Evolutionary conservation across 2,113 vertebrate genomes (phyloP), one percentile per base, ranked within the genome.

Genomic region (Actenoides lindsayi): DNA sequence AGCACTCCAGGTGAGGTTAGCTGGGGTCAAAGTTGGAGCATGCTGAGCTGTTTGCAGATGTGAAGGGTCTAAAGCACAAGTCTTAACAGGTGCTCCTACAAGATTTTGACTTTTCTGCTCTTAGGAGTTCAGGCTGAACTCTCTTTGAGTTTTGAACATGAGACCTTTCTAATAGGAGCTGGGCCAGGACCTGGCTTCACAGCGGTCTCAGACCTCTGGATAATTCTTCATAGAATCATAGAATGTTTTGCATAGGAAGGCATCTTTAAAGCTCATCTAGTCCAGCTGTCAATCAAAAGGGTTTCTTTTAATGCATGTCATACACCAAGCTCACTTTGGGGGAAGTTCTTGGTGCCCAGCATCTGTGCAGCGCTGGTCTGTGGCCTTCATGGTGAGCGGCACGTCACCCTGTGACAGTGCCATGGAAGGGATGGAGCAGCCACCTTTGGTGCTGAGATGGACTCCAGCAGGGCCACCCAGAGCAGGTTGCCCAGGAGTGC

Each of bases 371-470:
- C 7, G 10, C 3, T 33, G 39, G 27, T 39, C 35, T 20, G 41
- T 2, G 28, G 41, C 11, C 6, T 1, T 13, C 4, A 0, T 3
- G 2, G 76, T 1, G 24, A 25, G 68, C 28, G 25, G 8, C 0
- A 1, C 9, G 1, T 20, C 6, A 7, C 46, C 30, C 0, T 3
- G 21, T 7, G 3, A 37, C 88, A 39, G 21, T 18, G 39, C 74
- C 27, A 0, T 5, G 11, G 28, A 4, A 8, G 73, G 57, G 77
- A 14, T 19, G 63, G 6, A 12, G 4, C 48, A 27, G 69, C 48
- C 50, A 3, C 0, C 0, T 13, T 13, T 5, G 87, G 48, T n/a
- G 80, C 70, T 41, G 7, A 1, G 21, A 0, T 1, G 30, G 63
- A 1, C 20, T 59, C 11, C 33, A 57, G 33, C 56, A 33, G 56